Conservation (phyloP, 2,797 vertebrate species). For the Crenichthys baileyi region DNA sequence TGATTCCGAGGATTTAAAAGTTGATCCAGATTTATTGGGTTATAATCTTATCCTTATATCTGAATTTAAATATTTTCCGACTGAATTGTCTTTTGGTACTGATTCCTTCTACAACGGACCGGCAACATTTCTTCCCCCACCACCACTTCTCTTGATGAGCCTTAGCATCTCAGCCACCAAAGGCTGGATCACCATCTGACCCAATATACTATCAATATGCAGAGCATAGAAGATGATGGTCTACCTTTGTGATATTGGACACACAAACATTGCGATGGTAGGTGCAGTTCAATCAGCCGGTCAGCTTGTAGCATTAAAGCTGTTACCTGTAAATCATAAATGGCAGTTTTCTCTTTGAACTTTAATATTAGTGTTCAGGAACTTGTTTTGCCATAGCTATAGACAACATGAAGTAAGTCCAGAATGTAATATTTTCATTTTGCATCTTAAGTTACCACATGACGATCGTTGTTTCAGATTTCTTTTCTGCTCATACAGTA, state of each 20-base stretch:
- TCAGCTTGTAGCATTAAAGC: background rate
- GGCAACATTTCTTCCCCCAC: background rate
- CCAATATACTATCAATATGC: background rate
- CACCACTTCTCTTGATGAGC: background rate
- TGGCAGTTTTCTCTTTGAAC: no score
- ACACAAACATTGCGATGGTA: no score
- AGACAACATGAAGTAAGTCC: no score
- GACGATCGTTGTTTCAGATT: background rate
- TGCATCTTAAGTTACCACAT: background rate
- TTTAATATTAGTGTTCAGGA: no score
- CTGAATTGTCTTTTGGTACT: no score
- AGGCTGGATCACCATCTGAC: no score
- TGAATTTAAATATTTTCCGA: background rate
- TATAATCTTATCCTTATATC: background rate
- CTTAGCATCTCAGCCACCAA: no score
- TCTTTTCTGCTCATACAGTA: background rate
- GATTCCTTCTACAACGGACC: background rate
- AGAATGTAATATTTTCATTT: background rate
- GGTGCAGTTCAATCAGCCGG: background rate
- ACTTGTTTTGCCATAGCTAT: no score
- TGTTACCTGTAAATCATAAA: background rate
- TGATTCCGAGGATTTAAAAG: background rate
- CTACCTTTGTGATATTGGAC: background rate
- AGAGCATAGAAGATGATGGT: background rate
- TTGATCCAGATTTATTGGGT: background rate